Evolutionary conservation across 1,140 invertebrate species (phyloP), one percentile per base, ranked within the genome.

Genomic region (Batillaria attramentaria): DNA sequence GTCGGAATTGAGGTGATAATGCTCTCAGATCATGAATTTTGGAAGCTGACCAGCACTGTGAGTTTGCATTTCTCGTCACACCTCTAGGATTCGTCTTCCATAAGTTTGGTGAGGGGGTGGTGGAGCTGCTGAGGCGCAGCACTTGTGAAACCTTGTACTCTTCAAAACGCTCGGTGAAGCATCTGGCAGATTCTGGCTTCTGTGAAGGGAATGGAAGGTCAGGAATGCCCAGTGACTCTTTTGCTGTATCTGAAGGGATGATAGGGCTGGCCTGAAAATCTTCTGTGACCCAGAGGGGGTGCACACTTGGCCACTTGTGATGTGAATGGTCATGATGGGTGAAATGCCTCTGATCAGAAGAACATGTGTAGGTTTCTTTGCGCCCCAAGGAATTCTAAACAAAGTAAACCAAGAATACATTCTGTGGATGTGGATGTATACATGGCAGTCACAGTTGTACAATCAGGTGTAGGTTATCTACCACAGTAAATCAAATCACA

Each of bases 261-360:
- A 33, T 57, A 28, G 57, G 73, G 31, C 73, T 75, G 28, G 54
- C 39, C 39, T 75, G 73, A 65, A 75, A 75, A 65, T 75, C 73
- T 28, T 75, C 73, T 31, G 73, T 33, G 28, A 75, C 10, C 73
- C 73, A 75, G 13, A 60, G 37, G 10, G 18, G 66, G 39, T n/a
- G 39, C 35, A 69, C 8, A n/a, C 35, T 41, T 13, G 35, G 37
- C 37, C 4, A n/a, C 31, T 18, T 66, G 20, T 31, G 20, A 31
- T 10, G 20, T 8, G 10, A 31, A 28, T 10, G n/a, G 35, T n/a
- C 8, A 69, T 24, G 42, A 24, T 8, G 35, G 6, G 28, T 41
- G 37, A n/a, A 39, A 57, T 24, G 6, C 5, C n/a, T 6, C 10
- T 37, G 50, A 24, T 37, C n/a, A 24, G 33, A 31, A 8, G 6